phyloP scores from a whole-genome alignment of 2,797 vertebrate species.

The Discoglossus pictus region DNA sequence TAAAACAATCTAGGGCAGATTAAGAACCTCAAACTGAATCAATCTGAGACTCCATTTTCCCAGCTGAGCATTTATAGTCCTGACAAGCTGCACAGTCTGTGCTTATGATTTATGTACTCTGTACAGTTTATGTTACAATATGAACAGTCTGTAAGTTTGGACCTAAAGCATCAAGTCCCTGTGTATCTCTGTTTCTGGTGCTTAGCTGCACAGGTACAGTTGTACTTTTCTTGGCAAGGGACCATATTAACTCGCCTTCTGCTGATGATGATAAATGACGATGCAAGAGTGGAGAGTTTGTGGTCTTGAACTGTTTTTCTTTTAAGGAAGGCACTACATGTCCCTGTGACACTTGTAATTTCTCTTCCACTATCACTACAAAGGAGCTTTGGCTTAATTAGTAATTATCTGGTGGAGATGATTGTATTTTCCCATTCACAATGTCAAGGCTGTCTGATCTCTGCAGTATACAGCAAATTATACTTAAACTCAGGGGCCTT shows the following conservation, averaged over 20 bases:
- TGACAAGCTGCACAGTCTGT: conserved; percentile 2
- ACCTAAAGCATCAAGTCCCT: too few relatives aligned
- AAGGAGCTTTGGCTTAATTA: neutral
- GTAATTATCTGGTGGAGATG: conserved; percentile 4
- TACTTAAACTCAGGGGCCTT: neutral
- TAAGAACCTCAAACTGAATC: neutral
- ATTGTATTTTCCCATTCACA: neutral
- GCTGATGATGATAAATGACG: conserved; percentile 20
- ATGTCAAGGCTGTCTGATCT: too few relatives aligned
- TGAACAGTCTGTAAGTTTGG: too few relatives aligned
- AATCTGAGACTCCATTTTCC: neutral
- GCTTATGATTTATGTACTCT: neutral
- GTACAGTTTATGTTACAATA: too few relatives aligned
- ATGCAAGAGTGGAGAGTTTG: neutral
- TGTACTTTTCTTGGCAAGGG: conserved; percentile 1
- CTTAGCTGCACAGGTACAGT: neutral
- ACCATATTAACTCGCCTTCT: conserved; percentile 2
- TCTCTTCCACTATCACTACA: neutral
- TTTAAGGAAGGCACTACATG: conserved; percentile 4
- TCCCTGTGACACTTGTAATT: neutral
- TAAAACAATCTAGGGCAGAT: neutral
- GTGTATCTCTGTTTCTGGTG: neutral
- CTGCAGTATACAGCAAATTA: neutral
- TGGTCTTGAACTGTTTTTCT: conserved; percentile 2
- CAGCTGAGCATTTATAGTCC: neutral